A percentile compares a stretch with the other conserved stretches of the same genome.
Conservation (phyloP, 2,888 invertebrate genomes). For the Trichopria drosophilae region DNA sequence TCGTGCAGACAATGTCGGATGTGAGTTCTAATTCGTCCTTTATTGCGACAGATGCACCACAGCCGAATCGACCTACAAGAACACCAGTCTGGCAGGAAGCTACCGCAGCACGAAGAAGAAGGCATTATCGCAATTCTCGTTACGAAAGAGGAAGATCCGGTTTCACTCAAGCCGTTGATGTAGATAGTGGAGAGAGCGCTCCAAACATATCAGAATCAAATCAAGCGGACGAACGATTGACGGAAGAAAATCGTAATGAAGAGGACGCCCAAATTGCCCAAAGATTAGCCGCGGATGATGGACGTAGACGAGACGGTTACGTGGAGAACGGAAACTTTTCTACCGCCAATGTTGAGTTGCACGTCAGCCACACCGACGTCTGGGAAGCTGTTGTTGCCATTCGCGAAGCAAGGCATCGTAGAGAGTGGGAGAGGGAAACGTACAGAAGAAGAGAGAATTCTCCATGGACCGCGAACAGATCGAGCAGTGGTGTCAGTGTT, state of each 20-base stretch:
- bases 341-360: slow-evolving; percentile 54
- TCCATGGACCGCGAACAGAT: slow-evolving; percentile 29
- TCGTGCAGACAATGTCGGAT: slow-evolving; percentile 41
- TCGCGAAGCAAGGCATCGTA: slow-evolving; percentile 65
- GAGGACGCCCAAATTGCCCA: background rate
- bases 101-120: slow-evolving; percentile 38
- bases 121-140: slow-evolving; percentile 38
- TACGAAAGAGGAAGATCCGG: slow-evolving; percentile 32
- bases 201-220: background rate
- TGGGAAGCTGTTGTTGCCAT: slow-evolving; percentile 72
- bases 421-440: slow-evolving; percentile 61
- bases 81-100: slow-evolving; percentile 43
- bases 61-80: slow-evolving; percentile 41
- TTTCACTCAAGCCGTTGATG: background rate
- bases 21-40: slow-evolving; percentile 38
- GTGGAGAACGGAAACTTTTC: slow-evolving; percentile 47
- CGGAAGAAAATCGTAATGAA: background rate
- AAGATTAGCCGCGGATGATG: slow-evolving; percentile 19
- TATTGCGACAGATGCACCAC: slow-evolving; percentile 39
- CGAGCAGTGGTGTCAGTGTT: slow-evolving; percentile 44
- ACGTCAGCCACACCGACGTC: slow-evolving; percentile 63
- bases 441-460: slow-evolving; percentile 14
- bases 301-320: slow-evolving; percentile 43
- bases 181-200: background rate
- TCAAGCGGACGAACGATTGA: too few relatives aligned